Percentiles rank a stretch among this genome's conserved stretches.
phyloP scores from a whole-genome alignment of 2,888 invertebrate species.

The Stomorhina lunata region DNA sequence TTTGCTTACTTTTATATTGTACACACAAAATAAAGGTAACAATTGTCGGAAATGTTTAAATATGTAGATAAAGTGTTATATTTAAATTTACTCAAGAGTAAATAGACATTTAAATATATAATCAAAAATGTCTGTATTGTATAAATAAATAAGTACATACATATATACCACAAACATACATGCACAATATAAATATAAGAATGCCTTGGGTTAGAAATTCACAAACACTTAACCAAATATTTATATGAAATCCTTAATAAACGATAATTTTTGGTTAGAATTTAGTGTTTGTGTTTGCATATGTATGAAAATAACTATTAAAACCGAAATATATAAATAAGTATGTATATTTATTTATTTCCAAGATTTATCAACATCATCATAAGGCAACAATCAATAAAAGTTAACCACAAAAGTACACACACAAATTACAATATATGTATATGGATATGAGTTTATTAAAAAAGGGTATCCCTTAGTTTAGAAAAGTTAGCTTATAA shows the following conservation, averaged over 20 bases:
- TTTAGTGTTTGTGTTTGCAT: conserved; percentile 11
- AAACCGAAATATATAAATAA: neutral
- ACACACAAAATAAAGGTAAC: conserved; percentile 13
- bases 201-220: neutral
- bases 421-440: neutral
- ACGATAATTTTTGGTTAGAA: conserved; percentile 26
- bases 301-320: neutral
- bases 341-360: neutral
- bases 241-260: conserved; percentile 28
- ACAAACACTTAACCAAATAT: neutral
- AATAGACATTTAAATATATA: conserved; percentile 25
- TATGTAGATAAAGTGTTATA: conserved; percentile 48
- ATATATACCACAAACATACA: neutral
- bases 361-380: conserved; percentile 45
- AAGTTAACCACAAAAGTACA: conserved; percentile 31
- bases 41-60: conserved; percentile 49
- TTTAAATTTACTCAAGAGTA: conserved; percentile 52
- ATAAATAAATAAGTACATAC: neutral
- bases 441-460: neutral
- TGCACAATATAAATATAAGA: neutral
- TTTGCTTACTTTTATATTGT: conserved; percentile 18
- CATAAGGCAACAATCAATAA: conserved; percentile 54
- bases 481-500: too few species aligned
- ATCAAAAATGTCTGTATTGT: neutral
- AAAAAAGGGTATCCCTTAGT: too few species aligned